Evolutionary conservation across 1,140 invertebrate species (phyloP).

Genomic region (Lordiphosa mommai): DNA sequence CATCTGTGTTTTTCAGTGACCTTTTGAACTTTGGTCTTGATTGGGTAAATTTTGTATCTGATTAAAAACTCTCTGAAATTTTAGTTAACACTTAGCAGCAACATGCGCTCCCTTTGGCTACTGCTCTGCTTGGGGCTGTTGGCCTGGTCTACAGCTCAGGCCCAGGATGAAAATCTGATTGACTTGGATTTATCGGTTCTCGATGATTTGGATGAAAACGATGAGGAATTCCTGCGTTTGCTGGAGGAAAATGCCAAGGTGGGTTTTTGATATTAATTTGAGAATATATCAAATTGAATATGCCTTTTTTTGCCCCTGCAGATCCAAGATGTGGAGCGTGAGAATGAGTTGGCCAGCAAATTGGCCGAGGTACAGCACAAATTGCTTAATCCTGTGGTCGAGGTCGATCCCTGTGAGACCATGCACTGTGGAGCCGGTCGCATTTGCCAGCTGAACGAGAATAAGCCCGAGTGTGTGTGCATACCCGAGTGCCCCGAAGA

Average conservation of each 20-base stretch:
- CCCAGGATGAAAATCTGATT: conserved; percentile 34
- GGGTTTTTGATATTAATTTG: neutral
- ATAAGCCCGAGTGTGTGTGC: conserved; percentile 91
- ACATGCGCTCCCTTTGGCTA: conserved; percentile 59
- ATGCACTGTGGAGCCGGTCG: conserved; percentile 94
- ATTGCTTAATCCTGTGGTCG: conserved; percentile 59
- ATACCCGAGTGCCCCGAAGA: conserved; percentile 90
- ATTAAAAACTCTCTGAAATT: neutral
- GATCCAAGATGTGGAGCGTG: conserved; percentile 67
- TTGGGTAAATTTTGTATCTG: conserved; percentile 9
- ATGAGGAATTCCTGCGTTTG: conserved; percentile 64
- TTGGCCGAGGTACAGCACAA: conserved; percentile 57
- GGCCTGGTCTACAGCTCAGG: conserved; percentile 42
- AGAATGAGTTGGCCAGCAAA: conserved; percentile 67
- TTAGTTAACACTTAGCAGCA: conserved; percentile 15
- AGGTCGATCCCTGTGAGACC: conserved; percentile 88
- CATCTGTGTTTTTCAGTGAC: conserved; percentile 14
- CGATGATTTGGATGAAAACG: conserved; percentile 63
- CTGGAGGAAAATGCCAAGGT: conserved; percentile 72
- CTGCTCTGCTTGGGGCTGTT: conserved; percentile 62
- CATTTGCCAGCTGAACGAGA: conserved; percentile 89
- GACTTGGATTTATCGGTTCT: conserved; percentile 41
- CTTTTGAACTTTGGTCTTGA: conserved; percentile 34
- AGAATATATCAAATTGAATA: neutral
- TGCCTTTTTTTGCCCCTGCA: conserved; percentile 2